Percentiles rank a stretch among this genome's conserved stretches.
phyloP scores from a whole-genome alignment of 1,140 invertebrate species.

The Wasmannia auropunctata region DNA sequence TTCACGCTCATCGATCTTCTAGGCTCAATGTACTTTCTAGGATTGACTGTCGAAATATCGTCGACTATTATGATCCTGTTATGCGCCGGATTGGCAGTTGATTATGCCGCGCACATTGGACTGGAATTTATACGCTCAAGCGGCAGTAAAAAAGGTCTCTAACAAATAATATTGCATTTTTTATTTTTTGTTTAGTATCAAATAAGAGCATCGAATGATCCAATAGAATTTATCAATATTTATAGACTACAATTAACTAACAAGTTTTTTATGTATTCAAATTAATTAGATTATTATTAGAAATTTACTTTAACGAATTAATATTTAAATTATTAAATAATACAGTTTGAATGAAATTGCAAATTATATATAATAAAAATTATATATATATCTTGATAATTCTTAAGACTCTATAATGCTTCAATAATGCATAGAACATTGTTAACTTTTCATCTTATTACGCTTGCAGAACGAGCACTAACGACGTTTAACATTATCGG shows the following conservation, averaged over 20 bases:
- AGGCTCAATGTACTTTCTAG: conserved; percentile 86
- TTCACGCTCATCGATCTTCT: conserved; percentile 87
- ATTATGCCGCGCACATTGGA: conserved; percentile 87
- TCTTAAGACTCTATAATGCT: neutral
- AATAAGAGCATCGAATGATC: neutral
- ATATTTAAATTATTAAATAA: neutral
- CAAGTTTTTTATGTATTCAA: neutral
- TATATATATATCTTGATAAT: neutral
- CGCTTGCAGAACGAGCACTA: conserved; percentile 80
- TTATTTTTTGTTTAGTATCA: neutral
- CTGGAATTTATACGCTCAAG: conserved; percentile 85
- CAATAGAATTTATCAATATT: neutral
- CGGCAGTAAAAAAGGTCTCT: conserved; percentile 82
- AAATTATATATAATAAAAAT: neutral
- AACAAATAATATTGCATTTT: neutral
- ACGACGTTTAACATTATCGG: conserved; percentile 83
- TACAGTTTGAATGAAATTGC: neutral
- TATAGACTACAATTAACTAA: neutral
- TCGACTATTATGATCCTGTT: conserved; percentile 85
- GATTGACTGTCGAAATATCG: conserved; percentile 87
- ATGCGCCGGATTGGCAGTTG: conserved; percentile 86
- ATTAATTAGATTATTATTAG: neutral
- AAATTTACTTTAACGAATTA: neutral
- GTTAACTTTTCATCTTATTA: conserved; percentile 18
- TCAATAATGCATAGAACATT: neutral